Percentiles rank a stretch among this genome's conserved stretches.
phyloP scores from a whole-genome alignment of 2,888 invertebrate genomes.

The Tenthredo distinguenda region DNA sequence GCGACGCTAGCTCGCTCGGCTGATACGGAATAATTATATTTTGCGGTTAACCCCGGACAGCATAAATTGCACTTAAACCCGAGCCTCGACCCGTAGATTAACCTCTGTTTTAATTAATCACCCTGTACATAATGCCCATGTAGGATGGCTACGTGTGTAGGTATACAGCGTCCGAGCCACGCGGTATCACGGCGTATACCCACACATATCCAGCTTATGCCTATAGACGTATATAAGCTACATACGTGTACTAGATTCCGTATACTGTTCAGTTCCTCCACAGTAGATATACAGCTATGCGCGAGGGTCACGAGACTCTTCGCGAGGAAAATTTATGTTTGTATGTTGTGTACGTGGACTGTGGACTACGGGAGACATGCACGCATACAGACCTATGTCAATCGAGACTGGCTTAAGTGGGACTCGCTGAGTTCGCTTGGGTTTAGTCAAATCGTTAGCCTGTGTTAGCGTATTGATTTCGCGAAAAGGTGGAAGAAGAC shows the following conservation, averaged over 20 bases:
- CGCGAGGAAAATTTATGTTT: background rate
- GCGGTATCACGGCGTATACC: constrained; percentile 52
- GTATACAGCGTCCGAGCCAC: constrained; percentile 49
- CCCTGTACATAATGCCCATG: constrained; percentile 58
- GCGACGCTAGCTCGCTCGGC: background rate
- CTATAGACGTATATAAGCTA: background rate
- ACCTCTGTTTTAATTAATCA: constrained; percentile 74
- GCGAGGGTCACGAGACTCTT: background rate
- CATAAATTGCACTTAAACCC: constrained; percentile 68
- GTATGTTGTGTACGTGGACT: background rate
- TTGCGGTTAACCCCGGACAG: constrained; percentile 68
- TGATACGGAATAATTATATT: constrained; percentile 53
- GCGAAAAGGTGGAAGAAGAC: background rate
- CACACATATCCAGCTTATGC: background rate
- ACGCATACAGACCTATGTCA: background rate
- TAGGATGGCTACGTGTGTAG: background rate
- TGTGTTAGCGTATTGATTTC: constrained; percentile 18
- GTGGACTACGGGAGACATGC: background rate
- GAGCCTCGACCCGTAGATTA: constrained; percentile 70
- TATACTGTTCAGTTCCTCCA: background rate
- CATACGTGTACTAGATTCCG: background rate
- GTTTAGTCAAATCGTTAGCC: constrained; percentile 19
- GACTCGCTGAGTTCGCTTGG: constrained; percentile 18
- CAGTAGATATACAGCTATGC: background rate
- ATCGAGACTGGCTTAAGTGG: constrained; percentile 39